Base-by-base conservation (phyloP, 2,888 invertebrate species). In the Macrophya alboannulata region DNA sequence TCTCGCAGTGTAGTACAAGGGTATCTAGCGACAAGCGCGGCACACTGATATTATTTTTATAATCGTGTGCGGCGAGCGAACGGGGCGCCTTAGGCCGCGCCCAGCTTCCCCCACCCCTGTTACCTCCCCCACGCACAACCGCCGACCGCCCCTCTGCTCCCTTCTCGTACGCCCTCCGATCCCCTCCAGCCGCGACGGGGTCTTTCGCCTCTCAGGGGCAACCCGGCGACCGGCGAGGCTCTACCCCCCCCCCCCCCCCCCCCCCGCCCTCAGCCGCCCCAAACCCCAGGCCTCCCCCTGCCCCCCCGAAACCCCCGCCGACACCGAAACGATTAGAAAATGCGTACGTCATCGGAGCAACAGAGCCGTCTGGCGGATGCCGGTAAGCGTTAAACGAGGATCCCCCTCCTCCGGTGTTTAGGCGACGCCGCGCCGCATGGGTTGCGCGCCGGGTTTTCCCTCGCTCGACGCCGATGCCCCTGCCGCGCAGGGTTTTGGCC, bases 11-110 rank as follows among this genome's bases (percentile, higher is more conserved):
- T 88, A 89, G 88, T 88, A 86, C 88, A 88, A 88, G 89, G 88
- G 90, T 92, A 91, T 90, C 91, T 89, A 87, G 89, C 90, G 90
- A 90, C 90, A 91, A 91, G 90, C 92, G 90, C 91, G 90, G 89
- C 88, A 90, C 88, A 91, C 91, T 91, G 90, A 92, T 92, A 92
- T 89, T 89, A 88, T 92, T 91, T 92, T 90, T 91, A 90, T 91
- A 91, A 90, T 88, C 88, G 94, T 93, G 91, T 92, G 92, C 93
- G 92, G 90, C 91, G 92, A 92, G 92, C 93, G 93, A 93, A 94
- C 91, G 91, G 91, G 91, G 91, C 89, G 92, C 92, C 94, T 93
- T 94, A 94, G 91, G 93, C 91, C 93, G 93, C 92, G 93, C 91
- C 91, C 93, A 94, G 91, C 90, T 91, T 92, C 94, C 90, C 91